Base-by-base conservation (phyloP, 2,888 invertebrate species). In the Neria commutata region DNA sequence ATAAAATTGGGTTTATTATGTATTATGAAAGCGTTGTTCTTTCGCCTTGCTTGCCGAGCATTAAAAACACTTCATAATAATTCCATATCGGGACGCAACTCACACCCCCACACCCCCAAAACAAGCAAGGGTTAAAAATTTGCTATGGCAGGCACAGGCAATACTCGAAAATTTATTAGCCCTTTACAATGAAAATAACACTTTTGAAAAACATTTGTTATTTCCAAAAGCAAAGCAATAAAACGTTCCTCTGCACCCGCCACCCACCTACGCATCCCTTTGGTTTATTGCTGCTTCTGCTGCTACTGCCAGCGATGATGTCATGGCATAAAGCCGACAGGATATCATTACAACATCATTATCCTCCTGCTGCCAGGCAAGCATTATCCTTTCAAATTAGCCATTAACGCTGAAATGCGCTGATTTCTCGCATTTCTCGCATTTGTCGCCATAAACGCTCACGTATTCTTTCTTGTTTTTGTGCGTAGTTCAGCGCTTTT, bases 291-390 rank as follows among this genome's bases (percentile, higher is more conserved):
- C 21, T 29, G 59, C 19, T 53, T 51, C 17, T 21, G 51, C 8
- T 17, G 53, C 52, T 61, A 57, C 63, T 17, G 53, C 52, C 60
- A 57, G 63, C 56, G 60, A 66, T 65, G 69, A 68, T 66, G 69
- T 67, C 68, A 69, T 67, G 52, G 50, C 29, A 34, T 16, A 21
- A 29, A 60, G 29, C 42, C 54, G 60, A 48, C 65, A 63, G 68
- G 67, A 69, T 67, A 63, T 63, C 56, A 69, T 68, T 65, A 67
- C 59, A 58, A 65, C 62, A 67, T 63, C 63, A 49, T 68, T 63
- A 61, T 64, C 62, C 61, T 51, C 8, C 23, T n/a, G 8, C 37
- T 14, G 4, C 37, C 14, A 19, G 48, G 21, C 25, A 3, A 23
- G 37, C 23, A 54, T 54, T 54, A 54, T 54, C 54, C 54, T 54